Percentiles rank a stretch among this genome's conserved stretches.
Conservation (phyloP, 2,113 vertebrate genomes). For the Ceratotherium simum region DNA sequence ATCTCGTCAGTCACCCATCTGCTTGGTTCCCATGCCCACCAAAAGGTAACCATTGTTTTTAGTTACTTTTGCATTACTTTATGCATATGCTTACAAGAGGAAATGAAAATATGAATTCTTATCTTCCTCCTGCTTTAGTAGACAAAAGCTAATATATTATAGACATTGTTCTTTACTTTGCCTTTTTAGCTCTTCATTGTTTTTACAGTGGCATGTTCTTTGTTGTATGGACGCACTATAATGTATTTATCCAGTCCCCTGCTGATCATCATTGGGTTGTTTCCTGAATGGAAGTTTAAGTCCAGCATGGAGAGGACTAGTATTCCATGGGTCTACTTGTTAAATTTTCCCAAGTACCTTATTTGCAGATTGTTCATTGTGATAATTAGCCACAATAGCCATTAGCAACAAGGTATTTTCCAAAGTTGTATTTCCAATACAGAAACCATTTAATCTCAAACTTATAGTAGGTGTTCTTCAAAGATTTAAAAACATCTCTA, state of each 20-base stretch:
- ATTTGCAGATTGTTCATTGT: background rate
- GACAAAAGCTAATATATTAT: background rate
- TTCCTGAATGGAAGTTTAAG: background rate
- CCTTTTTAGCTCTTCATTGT: background rate
- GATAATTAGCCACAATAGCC: background rate
- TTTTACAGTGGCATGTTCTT: background rate
- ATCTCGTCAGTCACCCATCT: background rate
- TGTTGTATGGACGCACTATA: rapidly evolving
- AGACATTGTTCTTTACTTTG: background rate
- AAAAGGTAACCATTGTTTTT: background rate
- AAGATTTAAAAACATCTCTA: background rate
- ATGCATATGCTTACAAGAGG: background rate
- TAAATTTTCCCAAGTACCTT: background rate
- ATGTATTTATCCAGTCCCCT: background rate
- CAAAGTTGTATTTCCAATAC: background rate
- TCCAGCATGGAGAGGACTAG: background rate
- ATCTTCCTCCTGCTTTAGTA: background rate
- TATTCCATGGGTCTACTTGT: background rate
- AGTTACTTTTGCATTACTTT: background rate
- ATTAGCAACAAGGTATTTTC: background rate
- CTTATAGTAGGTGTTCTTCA: background rate
- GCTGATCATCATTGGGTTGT: background rate
- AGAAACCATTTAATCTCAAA: background rate
- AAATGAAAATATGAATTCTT: background rate
- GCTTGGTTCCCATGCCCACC: background rate